Evolutionary conservation across 2,797 vertebrate genomes (phyloP).

Genomic region (Anguilla pacifica): DNA sequence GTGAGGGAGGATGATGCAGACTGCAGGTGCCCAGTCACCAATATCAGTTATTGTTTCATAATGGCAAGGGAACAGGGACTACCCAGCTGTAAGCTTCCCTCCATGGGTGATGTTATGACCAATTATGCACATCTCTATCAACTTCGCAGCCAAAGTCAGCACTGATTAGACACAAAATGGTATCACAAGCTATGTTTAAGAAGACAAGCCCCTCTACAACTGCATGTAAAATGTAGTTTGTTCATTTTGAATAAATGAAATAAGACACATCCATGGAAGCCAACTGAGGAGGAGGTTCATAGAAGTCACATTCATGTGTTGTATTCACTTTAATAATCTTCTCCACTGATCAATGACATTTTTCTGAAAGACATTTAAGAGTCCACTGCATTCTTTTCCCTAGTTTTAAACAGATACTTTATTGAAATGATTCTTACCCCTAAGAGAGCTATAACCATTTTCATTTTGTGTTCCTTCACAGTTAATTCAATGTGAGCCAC

Average conservation of each 20-base stretch:
- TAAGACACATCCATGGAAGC: background rate
- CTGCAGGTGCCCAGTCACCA: no score
- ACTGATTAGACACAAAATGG: background rate
- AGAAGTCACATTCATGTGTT: background rate
- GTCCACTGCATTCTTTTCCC: background rate
- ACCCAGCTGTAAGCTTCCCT: background rate
- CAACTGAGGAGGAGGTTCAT: background rate
- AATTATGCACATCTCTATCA: background rate
- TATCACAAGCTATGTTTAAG: background rate
- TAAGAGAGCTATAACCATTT: slow-evolving; percentile 54
- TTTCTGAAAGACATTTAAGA: background rate
- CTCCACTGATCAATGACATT: background rate
- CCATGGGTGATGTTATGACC: background rate
- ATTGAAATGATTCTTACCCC: slow-evolving; percentile 51
- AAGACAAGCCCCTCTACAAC: background rate
- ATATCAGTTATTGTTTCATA: no score
- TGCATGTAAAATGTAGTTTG: background rate
- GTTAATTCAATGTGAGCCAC: slow-evolving; percentile 71
- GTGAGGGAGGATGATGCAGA: no score
- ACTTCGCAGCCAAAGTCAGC: background rate
- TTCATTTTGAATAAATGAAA: background rate
- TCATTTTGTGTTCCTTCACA: slow-evolving; percentile 59
- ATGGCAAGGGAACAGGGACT: no score
- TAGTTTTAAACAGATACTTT: slow-evolving; percentile 43
- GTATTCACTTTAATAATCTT: slow-evolving; percentile 3